Evolutionary conservation across 2,888 invertebrate genomes (phyloP), one percentile per base, ranked within the genome.

Genomic region (Diplolepis rosae): DNA sequence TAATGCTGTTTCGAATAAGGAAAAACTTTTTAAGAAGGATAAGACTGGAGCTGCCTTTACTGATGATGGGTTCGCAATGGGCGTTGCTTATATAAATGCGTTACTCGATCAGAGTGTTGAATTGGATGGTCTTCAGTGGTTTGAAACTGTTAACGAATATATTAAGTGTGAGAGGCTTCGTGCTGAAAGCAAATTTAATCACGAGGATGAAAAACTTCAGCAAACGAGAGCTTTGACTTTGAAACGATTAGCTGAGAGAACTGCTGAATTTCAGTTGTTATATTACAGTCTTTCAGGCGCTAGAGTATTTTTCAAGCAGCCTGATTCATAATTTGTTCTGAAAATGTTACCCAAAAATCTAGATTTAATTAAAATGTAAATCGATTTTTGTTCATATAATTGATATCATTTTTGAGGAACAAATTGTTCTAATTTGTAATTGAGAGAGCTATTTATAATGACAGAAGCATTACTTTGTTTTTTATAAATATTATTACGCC

Each of bases 51-150:
- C 96, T 65, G 94, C 96, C 0, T 98, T 99, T 86, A 98, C 98
- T 11, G 99, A 99, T 89, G 99, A 99, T 89, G 99, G 99, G 13
- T 99, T 99, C 90, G 95, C 98, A 4, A 96, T 99, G 93, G 99
- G 98, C 86, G 90, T 95, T 39, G 97, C 98, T 0, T 99, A 98
- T 84, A 95, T 99, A 79, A 91, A 98, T 72, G 96, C 96, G 85
- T 90, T 99, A 72, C 89, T 99, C 52, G 94, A 97, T 87, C 98
- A 98, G 89, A 92, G 92, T 80, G 87, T 89, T 22, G 95, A 96
- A 82, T 95, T 98, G 86, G 97, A 98, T 90, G 93, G 96, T 0
- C 90, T 99, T 5, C 97, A 98, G 87, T 99, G 99, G 99, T 98
- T 98, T 86, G 93, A 95, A 80, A 95, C 97, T 2, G 94, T 97